Evolutionary conservation across 2,113 vertebrate genomes (phyloP), one percentile per base, ranked within the genome.

Genomic region (Litocranius walleri): DNA sequence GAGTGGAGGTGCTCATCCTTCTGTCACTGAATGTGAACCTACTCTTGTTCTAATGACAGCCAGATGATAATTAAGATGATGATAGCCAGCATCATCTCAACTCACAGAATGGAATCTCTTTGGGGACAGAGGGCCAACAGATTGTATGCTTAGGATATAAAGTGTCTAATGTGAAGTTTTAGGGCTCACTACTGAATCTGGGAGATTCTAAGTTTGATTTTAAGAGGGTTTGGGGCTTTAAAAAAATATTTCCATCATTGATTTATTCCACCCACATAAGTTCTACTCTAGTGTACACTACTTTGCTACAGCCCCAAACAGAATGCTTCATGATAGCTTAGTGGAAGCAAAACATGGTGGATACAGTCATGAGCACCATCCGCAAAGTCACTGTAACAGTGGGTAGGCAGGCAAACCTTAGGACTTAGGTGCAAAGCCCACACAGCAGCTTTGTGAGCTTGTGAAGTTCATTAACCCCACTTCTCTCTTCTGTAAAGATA

Each of bases 341-440:
- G 56, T 36, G 56, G 13, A 83, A 88, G 86, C 45, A 52, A 36
- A 92, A 43, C 59, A 40, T 0, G 21, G 29, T 21, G 33, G 71
- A 23, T 7, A n/a, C 7, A 71, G 30, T 29, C 17, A 10, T 13
- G 56, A 45, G 50, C 4, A 3, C 54, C 27, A n/a, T 5, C 54
- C 8, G 2, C n/a, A 30, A 30, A 71, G 91, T 52, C 57, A 13
- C 19, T 16, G 0, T 3, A 48, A 62, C 1, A 5, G 8, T 0
- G 13, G 43, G 85, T 1, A 45, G 21, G 40, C 40, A 10, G 1
- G 3, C 25, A 23, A 13, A 21, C 56, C 43, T 33, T 0, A 74
- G 74, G 50, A 14, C 83, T 23, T 12, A 12, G 57, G 30, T 19
- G 29, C 11, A n/a, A 48, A 48, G 23, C 29, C 52, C 80, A 90